A percentile compares a stretch with the other conserved stretches of the same genome.
Evolutionary conservation across 2,888 invertebrate species (phyloP).

Genomic region (Lithophane socia): DNA sequence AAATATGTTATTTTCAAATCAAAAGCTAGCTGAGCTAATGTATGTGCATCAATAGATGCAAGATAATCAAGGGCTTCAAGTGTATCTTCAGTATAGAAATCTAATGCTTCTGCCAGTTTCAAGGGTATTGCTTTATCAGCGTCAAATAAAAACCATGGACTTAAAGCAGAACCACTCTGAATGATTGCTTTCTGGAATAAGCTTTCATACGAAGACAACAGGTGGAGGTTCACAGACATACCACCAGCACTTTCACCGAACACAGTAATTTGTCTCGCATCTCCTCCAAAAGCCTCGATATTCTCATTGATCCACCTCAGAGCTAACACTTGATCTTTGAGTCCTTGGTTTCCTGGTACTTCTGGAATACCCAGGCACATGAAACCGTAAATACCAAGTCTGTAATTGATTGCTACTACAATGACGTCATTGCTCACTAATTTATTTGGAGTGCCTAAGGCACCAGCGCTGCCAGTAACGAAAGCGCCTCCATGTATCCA

Average conservation of each 20-base stretch:
- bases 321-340: conserved; percentile 72
- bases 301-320: conserved; percentile 74
- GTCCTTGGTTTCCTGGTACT: conserved; percentile 74
- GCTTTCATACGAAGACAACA: conserved; percentile 40
- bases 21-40: conserved; percentile 14
- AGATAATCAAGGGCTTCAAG: conserved; percentile 44
- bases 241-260: conserved; percentile 72
- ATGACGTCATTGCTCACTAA: conserved; percentile 52
- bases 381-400: conserved; percentile 69
- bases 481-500: conserved; percentile 56
- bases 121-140: conserved; percentile 29
- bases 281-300: conserved; percentile 72
- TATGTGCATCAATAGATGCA: conserved; percentile 25
- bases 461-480: conserved; percentile 11
- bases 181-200: conserved; percentile 53
- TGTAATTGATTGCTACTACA: conserved; percentile 52
- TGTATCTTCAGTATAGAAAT: conserved; percentile 30
- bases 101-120: conserved; percentile 41
- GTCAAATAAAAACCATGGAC: conserved; percentile 15
- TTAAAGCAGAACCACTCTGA: conserved; percentile 51
- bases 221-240: conserved; percentile 52
- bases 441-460: background rate
- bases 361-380: conserved; percentile 65
- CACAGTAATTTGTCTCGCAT: conserved; percentile 62
- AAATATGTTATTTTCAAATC: conserved; percentile 13